phyloP scores from a whole-genome alignment of 2,113 vertebrate genomes.

The Potamarius usumacintae region DNA sequence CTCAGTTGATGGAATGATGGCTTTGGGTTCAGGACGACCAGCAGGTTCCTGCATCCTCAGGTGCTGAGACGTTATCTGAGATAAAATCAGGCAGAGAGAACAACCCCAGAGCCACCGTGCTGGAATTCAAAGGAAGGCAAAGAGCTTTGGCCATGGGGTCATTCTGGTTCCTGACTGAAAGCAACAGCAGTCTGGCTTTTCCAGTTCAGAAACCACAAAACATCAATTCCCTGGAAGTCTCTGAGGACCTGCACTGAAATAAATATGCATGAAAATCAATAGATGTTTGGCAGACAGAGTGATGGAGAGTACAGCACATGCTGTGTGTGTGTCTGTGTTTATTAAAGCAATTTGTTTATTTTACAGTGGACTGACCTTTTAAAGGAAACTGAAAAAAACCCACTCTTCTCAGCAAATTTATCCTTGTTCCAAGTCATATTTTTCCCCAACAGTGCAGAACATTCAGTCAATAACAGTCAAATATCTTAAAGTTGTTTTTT shows the following conservation, averaged over 20 bases:
- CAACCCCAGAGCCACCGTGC: neutral
- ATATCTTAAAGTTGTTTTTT: neutral
- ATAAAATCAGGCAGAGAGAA: neutral
- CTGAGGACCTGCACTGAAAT: conserved; percentile 57
- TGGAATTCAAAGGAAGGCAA: conserved; percentile 1
- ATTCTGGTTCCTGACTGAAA: conserved; percentile 56
- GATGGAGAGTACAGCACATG: conserved; percentile 55
- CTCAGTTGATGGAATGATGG: neutral
- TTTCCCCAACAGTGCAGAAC: neutral
- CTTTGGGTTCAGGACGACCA: neutral
- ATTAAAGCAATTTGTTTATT: conserved; percentile 69
- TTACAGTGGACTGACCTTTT: conserved; percentile 47
- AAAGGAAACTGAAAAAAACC: conserved; percentile 47
- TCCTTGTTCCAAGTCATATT: conserved; percentile 57
- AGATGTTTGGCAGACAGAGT: conserved; percentile 65
- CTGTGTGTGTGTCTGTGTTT: conserved; percentile 60
- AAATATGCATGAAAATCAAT: conserved; percentile 76
- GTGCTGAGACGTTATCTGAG: neutral
- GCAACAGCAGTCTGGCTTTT: neutral
- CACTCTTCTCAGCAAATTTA: conserved; percentile 68
- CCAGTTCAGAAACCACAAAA: conserved; percentile 45
- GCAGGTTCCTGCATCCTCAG: neutral
- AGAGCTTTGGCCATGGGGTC: neutral
- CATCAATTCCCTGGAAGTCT: conserved; percentile 63
- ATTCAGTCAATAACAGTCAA: neutral